Evolutionary conservation across 1,140 invertebrate genomes (phyloP), one percentile per base, ranked within the genome.

Genomic region (Trachelipus rathkii): DNA sequence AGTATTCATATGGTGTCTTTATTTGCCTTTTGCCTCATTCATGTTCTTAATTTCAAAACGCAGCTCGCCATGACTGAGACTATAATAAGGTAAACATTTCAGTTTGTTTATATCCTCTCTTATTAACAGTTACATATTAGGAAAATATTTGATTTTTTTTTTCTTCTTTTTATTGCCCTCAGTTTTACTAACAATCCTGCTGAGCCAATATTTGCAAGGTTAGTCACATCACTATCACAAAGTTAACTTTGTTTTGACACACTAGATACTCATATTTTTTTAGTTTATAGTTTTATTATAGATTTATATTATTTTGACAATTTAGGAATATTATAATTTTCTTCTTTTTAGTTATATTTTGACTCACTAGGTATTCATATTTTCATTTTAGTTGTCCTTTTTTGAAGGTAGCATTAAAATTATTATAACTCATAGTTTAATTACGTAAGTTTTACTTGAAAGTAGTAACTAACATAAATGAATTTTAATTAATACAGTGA

Each of bases 1-100:
- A 95, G 93, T 83, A 89, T 97, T 83, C 97, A 99, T 85, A 99
- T 99, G 95, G 89, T 97, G 81, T 93, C 93, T 85, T 96, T 99
- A 85, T 98, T 99, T 87, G 89, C 90, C 70, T 89, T 97, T 80
- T 96, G 95, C 86, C 87, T 98, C 74, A 89, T 96, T 83, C 97
- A 92, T 86, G 91, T 98, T 74, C 88, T 98, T 83, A 88, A 95
- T 82, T 91, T 93, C 85, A 79, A 46, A 66, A 60, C 50, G 19
- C 50, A 60, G 50, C 50, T 60, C 19, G 50, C 50, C 11, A 60
- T 60, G 50, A 60, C 50, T 60, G 11, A 13, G 43, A 71, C 44
- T n/a, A 71, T 44, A 71, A 44, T 71, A 9, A 71, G 44, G 70
- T 33, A 44, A 33, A 19, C 15, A 85, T 89, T 97, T 83, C 91